Conservation (phyloP, 1,140 invertebrate genomes). For the Drosophila jambulina region DNA sequence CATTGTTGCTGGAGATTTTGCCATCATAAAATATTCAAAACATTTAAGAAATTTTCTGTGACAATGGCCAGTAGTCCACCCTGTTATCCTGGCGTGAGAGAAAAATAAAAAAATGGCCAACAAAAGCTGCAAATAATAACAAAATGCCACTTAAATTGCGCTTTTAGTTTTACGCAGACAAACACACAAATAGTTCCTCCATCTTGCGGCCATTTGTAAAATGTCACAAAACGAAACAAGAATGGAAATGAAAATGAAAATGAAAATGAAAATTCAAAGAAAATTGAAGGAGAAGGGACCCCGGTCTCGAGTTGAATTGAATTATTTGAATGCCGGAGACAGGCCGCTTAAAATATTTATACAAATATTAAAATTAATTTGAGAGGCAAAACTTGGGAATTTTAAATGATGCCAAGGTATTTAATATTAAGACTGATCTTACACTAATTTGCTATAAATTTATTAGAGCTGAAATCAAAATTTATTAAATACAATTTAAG, state of each 20-base stretch:
- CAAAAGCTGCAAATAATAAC: constrained; percentile 40
- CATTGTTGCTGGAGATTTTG: constrained; percentile 50
- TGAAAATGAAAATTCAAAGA: constrained; percentile 28
- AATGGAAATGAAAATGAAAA: constrained; percentile 35
- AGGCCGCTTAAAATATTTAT: constrained; percentile 26
- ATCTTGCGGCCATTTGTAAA: constrained; percentile 45
- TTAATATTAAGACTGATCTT: too few relatives aligned
- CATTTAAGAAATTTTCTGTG: constrained; percentile 55
- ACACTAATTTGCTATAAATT: too few relatives aligned
- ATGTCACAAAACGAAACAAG: constrained; percentile 23
- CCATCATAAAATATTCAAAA: constrained; percentile 62
- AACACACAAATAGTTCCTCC: constrained; percentile 6
- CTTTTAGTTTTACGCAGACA: constrained; percentile 35
- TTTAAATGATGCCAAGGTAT: too few relatives aligned
- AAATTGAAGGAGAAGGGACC: not conserved
- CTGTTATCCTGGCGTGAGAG: constrained; percentile 3
- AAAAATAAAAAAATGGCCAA: not conserved
- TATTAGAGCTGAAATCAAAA: too few relatives aligned
- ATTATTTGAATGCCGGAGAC: constrained; percentile 29
- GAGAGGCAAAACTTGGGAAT: too few relatives aligned
- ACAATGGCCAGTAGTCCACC: constrained; percentile 32
- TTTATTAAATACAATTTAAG: too few relatives aligned
- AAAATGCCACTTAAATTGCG: constrained; percentile 55
- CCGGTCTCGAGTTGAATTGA: constrained; percentile 21
- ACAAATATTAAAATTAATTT: constrained; percentile 13